phyloP scores from a whole-genome alignment of 2,797 vertebrate genomes.

The Sebastes alutus region DNA sequence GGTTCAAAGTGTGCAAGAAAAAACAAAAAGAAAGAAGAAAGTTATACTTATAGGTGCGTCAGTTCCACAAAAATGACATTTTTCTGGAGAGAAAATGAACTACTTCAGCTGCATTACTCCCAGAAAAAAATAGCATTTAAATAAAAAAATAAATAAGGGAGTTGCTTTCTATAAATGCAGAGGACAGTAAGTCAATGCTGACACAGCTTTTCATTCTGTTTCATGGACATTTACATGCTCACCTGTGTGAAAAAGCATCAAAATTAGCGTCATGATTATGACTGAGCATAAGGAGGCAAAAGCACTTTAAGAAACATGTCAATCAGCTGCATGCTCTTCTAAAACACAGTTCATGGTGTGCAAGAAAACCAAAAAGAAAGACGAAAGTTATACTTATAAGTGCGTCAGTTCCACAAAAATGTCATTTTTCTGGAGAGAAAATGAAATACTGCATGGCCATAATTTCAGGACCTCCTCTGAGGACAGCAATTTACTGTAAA shows the following conservation, averaged over 20 bases:
- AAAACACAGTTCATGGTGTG: background rate
- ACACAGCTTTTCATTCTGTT: background rate
- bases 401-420: conserved; percentile 7
- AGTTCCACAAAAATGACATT: background rate
- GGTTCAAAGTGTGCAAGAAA: background rate
- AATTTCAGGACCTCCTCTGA: conserved; percentile 27
- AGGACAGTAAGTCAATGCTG: background rate
- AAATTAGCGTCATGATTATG: no score
- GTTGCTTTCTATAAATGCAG: background rate
- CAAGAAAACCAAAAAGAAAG: background rate
- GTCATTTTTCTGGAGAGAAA: background rate
- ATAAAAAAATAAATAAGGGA: background rate
- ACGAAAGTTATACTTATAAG: conserved; percentile 25
- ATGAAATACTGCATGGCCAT: background rate
- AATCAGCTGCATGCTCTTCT: background rate
- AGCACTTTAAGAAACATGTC: background rate
- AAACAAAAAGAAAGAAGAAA: background rate
- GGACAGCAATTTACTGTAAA: conserved; percentile 7
- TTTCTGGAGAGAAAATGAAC: background rate
- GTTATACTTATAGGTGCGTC: conserved; percentile 28
- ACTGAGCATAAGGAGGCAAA: background rate
- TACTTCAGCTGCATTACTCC: background rate
- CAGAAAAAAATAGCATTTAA: background rate
- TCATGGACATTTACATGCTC: background rate
- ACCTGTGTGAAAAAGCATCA: background rate